Conservation (phyloP, 2,797 vertebrate species). For the Anniella stebbinsi region DNA sequence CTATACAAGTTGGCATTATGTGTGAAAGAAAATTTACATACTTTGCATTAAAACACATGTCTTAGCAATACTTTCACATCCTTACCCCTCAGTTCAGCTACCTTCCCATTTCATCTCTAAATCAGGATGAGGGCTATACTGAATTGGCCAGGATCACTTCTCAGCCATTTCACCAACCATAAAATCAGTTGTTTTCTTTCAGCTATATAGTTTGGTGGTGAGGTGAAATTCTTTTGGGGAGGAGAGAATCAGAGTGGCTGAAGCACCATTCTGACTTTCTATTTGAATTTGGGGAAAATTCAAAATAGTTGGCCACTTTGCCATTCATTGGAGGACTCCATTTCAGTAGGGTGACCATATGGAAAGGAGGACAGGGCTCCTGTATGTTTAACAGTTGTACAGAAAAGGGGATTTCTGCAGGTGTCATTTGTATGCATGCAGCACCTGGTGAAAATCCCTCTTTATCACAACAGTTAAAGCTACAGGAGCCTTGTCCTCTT, state of each 20-base stretch:
- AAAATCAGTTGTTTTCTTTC: background rate
- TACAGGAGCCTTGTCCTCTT: no score
- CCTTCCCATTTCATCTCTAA: background rate
- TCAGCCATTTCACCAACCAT: background rate
- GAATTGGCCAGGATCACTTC: background rate
- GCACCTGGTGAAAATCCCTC: no score
- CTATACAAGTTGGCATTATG: background rate
- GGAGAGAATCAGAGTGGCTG: background rate
- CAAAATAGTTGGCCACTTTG: background rate
- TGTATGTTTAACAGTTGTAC: no score
- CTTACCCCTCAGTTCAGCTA: background rate
- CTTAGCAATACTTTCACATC: background rate
- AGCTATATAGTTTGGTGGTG: background rate
- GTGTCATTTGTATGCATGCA: no score
- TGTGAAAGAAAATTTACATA: background rate
- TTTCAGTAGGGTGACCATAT: no score
- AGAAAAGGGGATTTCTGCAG: no score
- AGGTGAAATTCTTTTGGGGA: background rate
- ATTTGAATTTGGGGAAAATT: background rate
- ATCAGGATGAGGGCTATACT: background rate
- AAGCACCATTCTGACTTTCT: background rate
- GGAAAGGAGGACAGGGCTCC: no score
- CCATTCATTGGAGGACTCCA: background rate
- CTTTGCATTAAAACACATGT: background rate
- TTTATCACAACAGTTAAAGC: no score